Evolutionary conservation across 2,888 invertebrate species (phyloP), one percentile per base, ranked within the genome.

Genomic region (Thereva nobilitata): DNA sequence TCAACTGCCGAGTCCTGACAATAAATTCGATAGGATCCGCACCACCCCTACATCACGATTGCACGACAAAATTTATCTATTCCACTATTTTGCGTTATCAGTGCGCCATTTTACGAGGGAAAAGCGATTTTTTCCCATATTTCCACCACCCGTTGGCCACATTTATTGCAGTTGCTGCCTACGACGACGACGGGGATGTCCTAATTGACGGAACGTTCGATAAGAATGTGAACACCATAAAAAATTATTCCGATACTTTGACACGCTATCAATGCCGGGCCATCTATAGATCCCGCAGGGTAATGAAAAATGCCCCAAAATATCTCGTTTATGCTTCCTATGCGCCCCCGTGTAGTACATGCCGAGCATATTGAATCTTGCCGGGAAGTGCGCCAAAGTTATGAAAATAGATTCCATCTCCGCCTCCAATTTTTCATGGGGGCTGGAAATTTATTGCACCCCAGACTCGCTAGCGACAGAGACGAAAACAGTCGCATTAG

Each of bases 311-410:
- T 40, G 50, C 50, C 47, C 47, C n/a, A 23, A 49, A 61, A 61
- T 50, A 50, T 61, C 50, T 61, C 50, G 61, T 50, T 61, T 61
- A 61, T 61, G 49, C 38, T 61, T 61, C 50, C 50, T 61, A n/a
- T 23, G 61, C 49, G 61, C 49, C 23, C 23, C 23, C 2, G 23
- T 23, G 23, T 50, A 50, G 50, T 49, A 50, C 61, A 61, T 61
- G 61, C 50, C 61, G 38, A 41, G 50, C 61, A 61, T 61, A 61
- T 61, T 61, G 61, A 61, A 61, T 50, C 38, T 50, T 40, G 10
- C 38, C 10, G 38, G 38, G 4, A 34, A 53, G 10, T 2, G 10
- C 53, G 38, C 8, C 53, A 35, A 10, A 53, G 53, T 12, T 53
- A 53, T 37, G 53, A 53, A 53, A 53, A 53, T 53, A 38, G 53